Conservation (phyloP, 2,888 invertebrate genomes). For the Candidula unifasciata region DNA sequence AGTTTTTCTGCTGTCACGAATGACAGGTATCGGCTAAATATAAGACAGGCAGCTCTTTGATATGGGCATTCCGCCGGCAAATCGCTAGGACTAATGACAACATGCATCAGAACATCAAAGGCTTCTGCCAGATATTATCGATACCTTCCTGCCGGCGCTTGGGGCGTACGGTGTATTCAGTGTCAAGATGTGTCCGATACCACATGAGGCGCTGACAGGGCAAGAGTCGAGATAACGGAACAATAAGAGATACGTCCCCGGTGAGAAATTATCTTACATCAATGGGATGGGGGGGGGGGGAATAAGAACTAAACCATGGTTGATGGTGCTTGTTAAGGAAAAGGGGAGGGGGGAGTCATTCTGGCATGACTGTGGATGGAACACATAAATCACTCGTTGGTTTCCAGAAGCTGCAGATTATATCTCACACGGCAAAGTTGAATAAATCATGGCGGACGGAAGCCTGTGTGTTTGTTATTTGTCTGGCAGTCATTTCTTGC, state of each 20-base stretch:
- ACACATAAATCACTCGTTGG: not conserved
- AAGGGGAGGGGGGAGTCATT: too few species aligned
- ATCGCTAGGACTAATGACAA: constrained; percentile 37
- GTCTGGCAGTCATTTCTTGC: not conserved
- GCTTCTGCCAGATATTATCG: constrained; percentile 31
- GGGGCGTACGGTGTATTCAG: constrained; percentile 8
- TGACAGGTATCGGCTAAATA: constrained; percentile 14
- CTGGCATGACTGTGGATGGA: not conserved
- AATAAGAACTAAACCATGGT: too few species aligned
- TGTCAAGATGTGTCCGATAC: constrained; percentile 40
- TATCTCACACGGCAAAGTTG: not conserved
- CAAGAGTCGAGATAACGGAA: constrained; percentile 14
- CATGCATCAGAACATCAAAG: constrained; percentile 49
- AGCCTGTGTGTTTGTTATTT: not conserved
- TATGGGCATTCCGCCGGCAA: constrained; percentile 29
- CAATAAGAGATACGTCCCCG: constrained; percentile 15
- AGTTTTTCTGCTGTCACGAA: not conserved
- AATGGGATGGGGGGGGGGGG: too few species aligned
- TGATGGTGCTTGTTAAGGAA: not conserved
- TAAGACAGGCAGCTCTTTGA: constrained; percentile 11
- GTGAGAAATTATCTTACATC: constrained; percentile 27
- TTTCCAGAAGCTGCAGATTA: not conserved
- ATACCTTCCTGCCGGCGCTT: constrained; percentile 15
- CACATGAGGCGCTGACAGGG: not conserved
- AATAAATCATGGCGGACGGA: not conserved